Percentiles rank a stretch among this genome's conserved stretches.
Conservation (phyloP, 2,797 vertebrate genomes). For the Cynodonichthys magdalenae region DNA sequence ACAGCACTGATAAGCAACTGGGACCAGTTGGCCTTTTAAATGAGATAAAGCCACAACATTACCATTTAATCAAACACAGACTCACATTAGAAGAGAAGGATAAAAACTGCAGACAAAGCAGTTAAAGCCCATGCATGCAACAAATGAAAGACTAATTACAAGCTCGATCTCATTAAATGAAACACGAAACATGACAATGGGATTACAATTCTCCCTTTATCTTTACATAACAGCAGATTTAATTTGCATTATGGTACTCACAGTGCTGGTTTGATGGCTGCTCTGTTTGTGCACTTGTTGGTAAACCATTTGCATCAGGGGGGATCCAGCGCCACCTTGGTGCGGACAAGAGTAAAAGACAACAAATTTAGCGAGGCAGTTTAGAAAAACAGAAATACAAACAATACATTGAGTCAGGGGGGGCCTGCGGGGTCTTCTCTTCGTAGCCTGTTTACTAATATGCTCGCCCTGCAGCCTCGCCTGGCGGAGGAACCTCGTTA, state of each 20-base stretch:
- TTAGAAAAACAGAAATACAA: conserved; percentile 18
- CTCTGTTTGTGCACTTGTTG: conserved; percentile 50
- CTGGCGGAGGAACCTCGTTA: conserved; percentile 71
- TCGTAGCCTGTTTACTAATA: conserved; percentile 69
- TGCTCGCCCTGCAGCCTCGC: conserved; percentile 50
- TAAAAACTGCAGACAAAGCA: conserved; percentile 33
- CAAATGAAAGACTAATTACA: conserved; percentile 47
- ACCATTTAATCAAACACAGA: conserved; percentile 51
- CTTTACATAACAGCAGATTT: conserved; percentile 34
- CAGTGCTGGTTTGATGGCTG: conserved; percentile 30
- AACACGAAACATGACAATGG: conserved; percentile 34
- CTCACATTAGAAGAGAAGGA: conserved; percentile 28
- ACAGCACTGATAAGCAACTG: conserved; percentile 35
- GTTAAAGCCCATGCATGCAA: conserved; percentile 1
- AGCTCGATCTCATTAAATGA: conserved; percentile 38
- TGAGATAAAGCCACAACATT: conserved; percentile 41
- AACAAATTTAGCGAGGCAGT: conserved; percentile 26
- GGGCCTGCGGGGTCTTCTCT: conserved; percentile 47
- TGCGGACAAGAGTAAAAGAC: conserved; percentile 31
- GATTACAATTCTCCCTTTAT: conserved; percentile 8
- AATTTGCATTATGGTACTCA: conserved; percentile 60
- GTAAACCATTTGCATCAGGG: conserved; percentile 34
- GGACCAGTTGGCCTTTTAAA: conserved; percentile 51
- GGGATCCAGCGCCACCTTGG: conserved; percentile 18
- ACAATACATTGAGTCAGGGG: conserved; percentile 22